Base-by-base conservation (phyloP, 1,140 invertebrate species). In the Bombus haemorrhoidalis region DNA sequence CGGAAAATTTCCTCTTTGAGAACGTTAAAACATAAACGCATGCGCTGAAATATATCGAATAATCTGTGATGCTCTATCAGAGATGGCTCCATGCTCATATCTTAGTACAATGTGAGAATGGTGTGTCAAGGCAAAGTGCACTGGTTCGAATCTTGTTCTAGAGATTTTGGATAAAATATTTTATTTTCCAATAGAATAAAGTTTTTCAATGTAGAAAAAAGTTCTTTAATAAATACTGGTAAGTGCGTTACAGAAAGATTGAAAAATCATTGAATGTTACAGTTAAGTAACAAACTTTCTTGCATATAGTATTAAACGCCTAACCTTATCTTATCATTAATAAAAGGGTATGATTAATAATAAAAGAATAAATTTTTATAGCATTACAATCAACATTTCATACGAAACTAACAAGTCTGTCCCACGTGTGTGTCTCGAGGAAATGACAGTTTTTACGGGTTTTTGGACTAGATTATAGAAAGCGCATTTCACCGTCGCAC, bases 91-190 rank as follows among this genome's bases (percentile, higher is more conserved):
- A 9, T 22, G 15, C 13, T 2, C 47, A 37, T 73, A 5, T 6
- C 10, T 3, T 66, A 66, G n/a, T 71, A 32, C 2, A 41, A 74
- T 71, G 28, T 74, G 34, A 82, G 79, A 76, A 76, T 75, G 71
- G 71, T 69, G 53, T 28, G 47, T 66, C 41, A 72, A 83, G 13
- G 15, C 18, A 22, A 66, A 66, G 47, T 80, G 25, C 68, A 22
- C 22, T 57, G 34, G 85, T 82, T 86, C 80, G 53, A 86, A 69
- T 76, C 85, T 76, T 76, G 62, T 68, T 25, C 10, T 28, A 62
- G 22, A 59, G 25, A 53, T 34, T 86, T 76, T 68, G 85, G n/a
- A 85, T 64, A 77, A 13, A 69, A 80, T 77, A 69, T 69, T 69
- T 80, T 85, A 71, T 72, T 81, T 62, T 37, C 10, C 12, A 15